A percentile compares a stretch with the other conserved stretches of the same genome.
phyloP scores from a whole-genome alignment of 2,888 invertebrate genomes.

The Sialis lutaria region DNA sequence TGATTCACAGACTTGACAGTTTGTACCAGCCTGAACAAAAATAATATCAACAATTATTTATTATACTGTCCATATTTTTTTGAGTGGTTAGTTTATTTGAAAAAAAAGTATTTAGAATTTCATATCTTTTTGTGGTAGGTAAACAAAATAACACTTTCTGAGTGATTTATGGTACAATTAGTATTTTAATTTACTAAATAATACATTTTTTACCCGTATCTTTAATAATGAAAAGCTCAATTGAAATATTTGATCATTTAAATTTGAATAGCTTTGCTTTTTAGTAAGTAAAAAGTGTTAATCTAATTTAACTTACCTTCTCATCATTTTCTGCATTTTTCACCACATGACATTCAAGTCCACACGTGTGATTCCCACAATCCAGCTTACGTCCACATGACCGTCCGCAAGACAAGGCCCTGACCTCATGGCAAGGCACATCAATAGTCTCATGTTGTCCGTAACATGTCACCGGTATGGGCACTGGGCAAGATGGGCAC shows the following conservation, averaged over 20 bases:
- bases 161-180: too few species aligned
- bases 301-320: slow-evolving; percentile 11
- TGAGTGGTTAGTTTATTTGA: not conserved
- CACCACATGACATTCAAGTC: slow-evolving; percentile 51
- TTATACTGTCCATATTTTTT: not conserved
- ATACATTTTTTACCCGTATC: too few species aligned
- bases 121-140: too few species aligned
- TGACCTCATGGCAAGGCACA: slow-evolving; percentile 53
- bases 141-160: too few species aligned
- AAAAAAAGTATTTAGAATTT: not conserved
- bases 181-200: too few species aligned
- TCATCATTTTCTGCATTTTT: slow-evolving; percentile 23
- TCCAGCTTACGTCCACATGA: slow-evolving; percentile 50
- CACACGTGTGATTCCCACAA: slow-evolving; percentile 68
- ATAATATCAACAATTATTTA: slow-evolving; percentile 8
- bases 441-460: slow-evolving; percentile 51
- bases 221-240: not conserved
- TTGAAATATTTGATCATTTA: too few species aligned
- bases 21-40: slow-evolving; percentile 21
- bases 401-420: slow-evolving; percentile 59
- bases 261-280: too few species aligned
- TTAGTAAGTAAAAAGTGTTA: too few species aligned
- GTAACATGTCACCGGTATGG: slow-evolving; percentile 52
- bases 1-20: slow-evolving; percentile 37
- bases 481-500: slow-evolving; percentile 55